These are phyloP conservation scores for Pseudochaenichthys georgianus DNA, from an alignment of 2,797 vertebrate species.

Conservation along the genomic window DNA sequence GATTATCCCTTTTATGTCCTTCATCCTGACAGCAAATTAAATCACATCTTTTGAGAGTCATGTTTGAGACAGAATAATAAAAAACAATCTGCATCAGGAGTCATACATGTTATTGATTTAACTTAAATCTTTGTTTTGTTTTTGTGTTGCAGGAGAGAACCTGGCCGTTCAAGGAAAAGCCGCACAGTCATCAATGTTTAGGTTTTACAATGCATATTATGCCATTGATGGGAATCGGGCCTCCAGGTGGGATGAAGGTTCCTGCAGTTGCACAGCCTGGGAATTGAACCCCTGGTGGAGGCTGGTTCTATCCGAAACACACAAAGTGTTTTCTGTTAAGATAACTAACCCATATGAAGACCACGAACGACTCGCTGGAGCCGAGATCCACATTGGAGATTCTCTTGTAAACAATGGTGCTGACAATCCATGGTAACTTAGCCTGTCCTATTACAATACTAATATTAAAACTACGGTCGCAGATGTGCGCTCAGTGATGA, in stretches of 20 bases:
- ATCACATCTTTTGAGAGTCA: too few relatives aligned
- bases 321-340: slow-evolving; percentile 62
- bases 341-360: slow-evolving; percentile 45
- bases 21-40: too few relatives aligned
- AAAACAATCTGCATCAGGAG: too few relatives aligned
- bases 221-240: slow-evolving; percentile 69
- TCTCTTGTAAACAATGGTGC: slow-evolving; percentile 57
- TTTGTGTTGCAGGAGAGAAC: slow-evolving; percentile 38
- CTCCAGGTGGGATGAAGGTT: neutral
- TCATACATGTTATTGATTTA: neutral
- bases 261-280: slow-evolving; percentile 53
- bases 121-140: neutral
- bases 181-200: neutral
- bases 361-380: slow-evolving; percentile 50
- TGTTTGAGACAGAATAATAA: too few relatives aligned
- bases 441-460: too few relatives aligned
- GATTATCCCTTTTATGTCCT: too few relatives aligned
- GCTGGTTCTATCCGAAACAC: slow-evolving; percentile 58
- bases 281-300: slow-evolving; percentile 70
- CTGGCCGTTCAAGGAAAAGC: slow-evolving; percentile 29
- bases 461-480: too few relatives aligned
- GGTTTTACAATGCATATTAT: slow-evolving; percentile 1
- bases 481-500: too few relatives aligned
- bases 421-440: slow-evolving; percentile 57
- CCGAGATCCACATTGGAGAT: slow-evolving; percentile 69